A percentile compares a stretch with the other conserved stretches of the same genome.
phyloP scores from a whole-genome alignment of 2,113 vertebrate genomes.

The Oncorhynchus tshawytscha region DNA sequence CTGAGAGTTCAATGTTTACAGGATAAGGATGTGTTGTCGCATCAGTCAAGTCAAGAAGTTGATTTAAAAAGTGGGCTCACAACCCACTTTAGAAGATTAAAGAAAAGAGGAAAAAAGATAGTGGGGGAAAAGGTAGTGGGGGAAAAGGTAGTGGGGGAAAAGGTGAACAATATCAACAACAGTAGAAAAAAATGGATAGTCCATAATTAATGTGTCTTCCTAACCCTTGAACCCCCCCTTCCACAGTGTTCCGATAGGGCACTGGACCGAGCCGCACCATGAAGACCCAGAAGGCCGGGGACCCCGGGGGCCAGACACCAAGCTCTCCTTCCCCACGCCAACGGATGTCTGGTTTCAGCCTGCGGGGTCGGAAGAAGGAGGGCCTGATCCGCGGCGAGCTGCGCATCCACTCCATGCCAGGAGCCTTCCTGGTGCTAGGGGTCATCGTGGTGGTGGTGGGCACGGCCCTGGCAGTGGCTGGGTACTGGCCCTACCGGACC shows the following conservation, averaged over 20 bases:
- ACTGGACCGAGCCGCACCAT: conserved; percentile 41
- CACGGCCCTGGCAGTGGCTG: conserved; percentile 86
- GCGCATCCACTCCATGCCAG: conserved; percentile 87
- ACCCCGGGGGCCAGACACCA: conserved; percentile 6
- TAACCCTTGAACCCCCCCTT: conserved; percentile 10
- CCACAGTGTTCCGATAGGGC: conserved; percentile 44
- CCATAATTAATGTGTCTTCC: neutral
- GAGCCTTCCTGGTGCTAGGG: conserved; percentile 87
- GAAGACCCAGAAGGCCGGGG: conserved; percentile 55
- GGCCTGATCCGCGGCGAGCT: conserved; percentile 78
- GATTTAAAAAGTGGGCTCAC: too few species aligned
- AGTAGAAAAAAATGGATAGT: too few species aligned
- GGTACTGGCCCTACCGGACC: conserved; percentile 88
- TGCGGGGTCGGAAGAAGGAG: conserved; percentile 58
- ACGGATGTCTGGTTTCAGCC: conserved; percentile 53
- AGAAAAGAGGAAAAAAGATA: too few species aligned
- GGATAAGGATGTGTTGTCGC: neutral
- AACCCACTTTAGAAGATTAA: too few species aligned
- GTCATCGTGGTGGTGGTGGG: conserved; percentile 86
- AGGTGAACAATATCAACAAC: too few species aligned
- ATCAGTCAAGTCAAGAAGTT: neutral
- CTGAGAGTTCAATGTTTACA: neutral
- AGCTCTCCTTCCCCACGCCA: conserved; percentile 40
- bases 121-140: too few species aligned
- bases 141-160: too few species aligned